Evolutionary conservation across 2,113 vertebrate genomes (phyloP).

Genomic region (Macroglossus sobrinus): DNA sequence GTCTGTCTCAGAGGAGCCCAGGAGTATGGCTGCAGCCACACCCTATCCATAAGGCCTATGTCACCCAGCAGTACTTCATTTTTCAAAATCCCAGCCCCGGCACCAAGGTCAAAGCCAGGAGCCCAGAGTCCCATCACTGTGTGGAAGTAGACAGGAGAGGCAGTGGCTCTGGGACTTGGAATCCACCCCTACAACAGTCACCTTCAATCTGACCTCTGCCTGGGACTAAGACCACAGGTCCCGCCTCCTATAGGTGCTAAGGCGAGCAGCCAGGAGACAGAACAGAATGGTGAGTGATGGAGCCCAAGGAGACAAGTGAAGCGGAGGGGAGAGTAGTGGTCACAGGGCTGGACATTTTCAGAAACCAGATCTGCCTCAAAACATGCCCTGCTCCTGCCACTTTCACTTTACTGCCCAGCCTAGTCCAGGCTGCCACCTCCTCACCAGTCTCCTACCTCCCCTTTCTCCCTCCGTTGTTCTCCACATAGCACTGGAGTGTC

Average conservation of each 20-base stretch:
- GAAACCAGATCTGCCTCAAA: background rate
- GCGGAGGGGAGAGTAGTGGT: background rate
- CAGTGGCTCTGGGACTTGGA: background rate
- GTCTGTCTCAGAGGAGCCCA: background rate
- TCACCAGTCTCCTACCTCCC: background rate
- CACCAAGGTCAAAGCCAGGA: background rate
- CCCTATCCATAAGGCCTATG: background rate
- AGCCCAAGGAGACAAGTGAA: background rate
- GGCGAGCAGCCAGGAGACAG: background rate
- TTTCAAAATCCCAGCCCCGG: background rate
- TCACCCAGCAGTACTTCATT: background rate
- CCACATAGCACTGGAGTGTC: too few species aligned
- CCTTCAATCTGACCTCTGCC: background rate
- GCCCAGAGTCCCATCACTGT: background rate
- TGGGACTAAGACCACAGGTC: background rate
- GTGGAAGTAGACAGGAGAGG: background rate
- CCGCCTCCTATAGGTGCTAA: background rate
- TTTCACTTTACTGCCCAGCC: background rate
- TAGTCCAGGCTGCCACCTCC: background rate
- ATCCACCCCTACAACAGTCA: background rate
- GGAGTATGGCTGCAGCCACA: background rate
- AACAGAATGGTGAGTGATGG: background rate
- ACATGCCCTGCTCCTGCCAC: background rate
- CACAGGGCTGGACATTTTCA: background rate
- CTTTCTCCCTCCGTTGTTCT: background rate